Evolutionary conservation across 92 coral and sea anemone genomes (phyloP).

Genomic region (Epizoanthus fatuus): DNA sequence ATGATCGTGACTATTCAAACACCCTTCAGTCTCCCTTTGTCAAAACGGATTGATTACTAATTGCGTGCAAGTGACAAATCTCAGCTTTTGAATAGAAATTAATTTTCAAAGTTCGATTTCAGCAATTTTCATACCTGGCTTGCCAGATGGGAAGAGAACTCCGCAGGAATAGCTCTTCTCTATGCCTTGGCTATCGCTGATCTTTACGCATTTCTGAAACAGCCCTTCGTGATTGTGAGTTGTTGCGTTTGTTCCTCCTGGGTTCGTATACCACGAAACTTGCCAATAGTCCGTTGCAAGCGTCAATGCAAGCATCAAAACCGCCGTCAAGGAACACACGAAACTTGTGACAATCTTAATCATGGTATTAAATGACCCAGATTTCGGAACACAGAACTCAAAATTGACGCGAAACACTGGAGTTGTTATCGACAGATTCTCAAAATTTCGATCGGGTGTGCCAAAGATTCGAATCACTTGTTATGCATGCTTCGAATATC

Average conservation of each 20-base stretch:
- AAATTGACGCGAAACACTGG: neutral
- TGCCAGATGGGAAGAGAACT: neutral
- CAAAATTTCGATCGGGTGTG: conserved; percentile 16
- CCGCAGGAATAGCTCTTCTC: neutral
- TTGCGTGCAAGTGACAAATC: conserved; percentile 16
- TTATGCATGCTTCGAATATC: conserved; percentile 21
- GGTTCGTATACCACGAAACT: conserved; percentile 79
- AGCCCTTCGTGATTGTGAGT: conserved; percentile 83
- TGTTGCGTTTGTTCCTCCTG: conserved; percentile 59
- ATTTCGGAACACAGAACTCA: conserved; percentile 8
- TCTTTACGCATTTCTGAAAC: conserved; percentile 81
- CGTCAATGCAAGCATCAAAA: conserved; percentile 89
- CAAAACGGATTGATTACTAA: neutral
- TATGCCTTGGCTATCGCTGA: conserved; percentile 36
- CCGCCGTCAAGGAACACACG: conserved; percentile 81
- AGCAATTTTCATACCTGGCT: conserved; percentile 15
- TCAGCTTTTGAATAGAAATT: neutral
- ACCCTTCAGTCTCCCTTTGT: neutral
- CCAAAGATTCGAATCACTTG: neutral
- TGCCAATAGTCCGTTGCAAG: conserved; percentile 92
- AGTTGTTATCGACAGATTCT: conserved; percentile 7
- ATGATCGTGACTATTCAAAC: neutral
- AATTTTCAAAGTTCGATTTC: neutral
- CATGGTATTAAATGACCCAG: conserved; percentile 60
- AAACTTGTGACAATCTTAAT: conserved; percentile 89